These are phyloP conservation scores for Tragopan temminckii DNA, from an alignment of 2,797 vertebrate species.

Conservation along the genomic window DNA sequence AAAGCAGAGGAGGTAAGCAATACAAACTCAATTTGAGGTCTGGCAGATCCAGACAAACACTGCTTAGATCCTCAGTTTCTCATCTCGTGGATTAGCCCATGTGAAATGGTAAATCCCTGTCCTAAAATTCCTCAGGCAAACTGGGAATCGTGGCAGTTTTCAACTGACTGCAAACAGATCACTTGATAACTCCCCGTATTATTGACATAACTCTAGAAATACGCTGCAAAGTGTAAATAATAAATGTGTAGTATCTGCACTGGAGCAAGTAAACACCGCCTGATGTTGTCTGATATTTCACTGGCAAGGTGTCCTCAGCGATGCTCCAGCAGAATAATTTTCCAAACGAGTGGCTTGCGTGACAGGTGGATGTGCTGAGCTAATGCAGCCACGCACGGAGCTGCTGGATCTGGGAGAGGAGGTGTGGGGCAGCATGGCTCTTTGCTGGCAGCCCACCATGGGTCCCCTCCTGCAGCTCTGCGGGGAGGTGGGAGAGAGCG, in stretches of 20 bases:
- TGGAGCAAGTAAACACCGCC: slow-evolving; percentile 65
- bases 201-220: slow-evolving; percentile 65
- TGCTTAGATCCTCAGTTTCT: neutral
- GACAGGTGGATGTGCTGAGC: slow-evolving; percentile 72
- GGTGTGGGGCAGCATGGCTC: neutral
- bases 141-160: neutral
- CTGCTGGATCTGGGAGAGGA: neutral
- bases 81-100: neutral
- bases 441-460: rapidly evolving
- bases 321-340: slow-evolving; percentile 75
- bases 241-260: slow-evolving; percentile 71
- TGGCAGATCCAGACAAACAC: neutral
- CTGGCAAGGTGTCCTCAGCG: slow-evolving; percentile 69
- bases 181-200: slow-evolving; percentile 59
- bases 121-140: slow-evolving; percentile 26
- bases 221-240: slow-evolving; percentile 58
- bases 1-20: neutral
- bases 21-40: neutral
- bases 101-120: neutral
- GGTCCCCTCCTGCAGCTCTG: neutral
- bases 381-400: neutral
- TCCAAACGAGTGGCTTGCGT: slow-evolving; percentile 54
- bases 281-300: slow-evolving; percentile 75
- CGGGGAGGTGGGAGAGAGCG: neutral
- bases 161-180: slow-evolving; percentile 62